A percentile compares a stretch with the other conserved stretches of the same genome.
Evolutionary conservation across 2,888 invertebrate species (phyloP).

Genomic region (Drosophila cracens): DNA sequence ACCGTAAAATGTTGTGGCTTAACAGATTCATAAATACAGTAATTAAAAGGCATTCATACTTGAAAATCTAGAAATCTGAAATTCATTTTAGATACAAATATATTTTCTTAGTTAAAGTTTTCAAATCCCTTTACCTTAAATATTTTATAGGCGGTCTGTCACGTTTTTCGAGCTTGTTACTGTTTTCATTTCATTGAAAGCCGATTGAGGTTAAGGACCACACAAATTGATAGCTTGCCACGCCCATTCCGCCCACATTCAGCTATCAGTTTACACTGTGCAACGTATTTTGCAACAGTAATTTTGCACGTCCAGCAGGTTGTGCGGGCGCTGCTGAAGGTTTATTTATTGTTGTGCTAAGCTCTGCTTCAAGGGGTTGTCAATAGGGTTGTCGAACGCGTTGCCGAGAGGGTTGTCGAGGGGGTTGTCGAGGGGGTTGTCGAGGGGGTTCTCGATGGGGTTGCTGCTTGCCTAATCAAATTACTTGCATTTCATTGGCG

Average conservation of each 20-base stretch:
- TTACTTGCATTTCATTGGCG: constrained; percentile 67
- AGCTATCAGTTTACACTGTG: constrained; percentile 29
- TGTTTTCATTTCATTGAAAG: not conserved
- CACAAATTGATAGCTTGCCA: constrained; percentile 28
- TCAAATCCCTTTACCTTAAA: not conserved
- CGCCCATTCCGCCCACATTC: constrained; percentile 27
- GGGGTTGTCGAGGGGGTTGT: constrained; percentile 11
- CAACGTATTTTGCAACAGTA: constrained; percentile 12
- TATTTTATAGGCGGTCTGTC: not conserved
- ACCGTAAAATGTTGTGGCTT: constrained; percentile 3
- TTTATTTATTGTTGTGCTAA: constrained; percentile 24
- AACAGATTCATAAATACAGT: constrained; percentile 6
- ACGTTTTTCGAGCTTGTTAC: not conserved
- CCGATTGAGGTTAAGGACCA: constrained; percentile 16
- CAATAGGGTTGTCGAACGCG: constrained; percentile 6
- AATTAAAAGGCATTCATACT: not conserved
- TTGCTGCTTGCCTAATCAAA: constrained; percentile 53
- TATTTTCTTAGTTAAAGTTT: not conserved
- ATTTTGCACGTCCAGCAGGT: constrained; percentile 24
- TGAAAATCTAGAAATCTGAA: not conserved
- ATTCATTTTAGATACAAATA: not conserved
- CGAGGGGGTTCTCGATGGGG: constrained; percentile 2
- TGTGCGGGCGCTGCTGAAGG: constrained; percentile 2
- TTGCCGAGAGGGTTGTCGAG: constrained; percentile 8
- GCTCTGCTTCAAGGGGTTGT: constrained; percentile 37